Base-by-base conservation (phyloP, 2,797 vertebrate species). In the Luscinia megarhynchos region DNA sequence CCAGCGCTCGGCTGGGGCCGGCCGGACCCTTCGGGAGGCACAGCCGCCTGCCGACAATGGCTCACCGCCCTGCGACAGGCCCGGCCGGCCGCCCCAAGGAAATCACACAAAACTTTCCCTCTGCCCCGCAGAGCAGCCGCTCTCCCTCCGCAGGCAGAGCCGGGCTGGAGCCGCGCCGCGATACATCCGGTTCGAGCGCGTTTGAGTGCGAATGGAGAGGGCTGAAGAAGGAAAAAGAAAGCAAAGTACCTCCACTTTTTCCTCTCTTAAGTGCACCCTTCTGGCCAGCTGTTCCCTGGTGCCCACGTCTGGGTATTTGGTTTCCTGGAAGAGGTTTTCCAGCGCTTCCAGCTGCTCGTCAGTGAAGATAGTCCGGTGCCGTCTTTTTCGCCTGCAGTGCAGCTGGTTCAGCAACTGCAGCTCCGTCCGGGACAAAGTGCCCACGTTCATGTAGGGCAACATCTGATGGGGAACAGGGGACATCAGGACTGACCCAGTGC, bases 301-400 rank as follows among this genome's bases (percentile, higher is more conserved):
- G 53, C 99, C 99, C 79, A 99, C 99, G 83, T 99, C 99, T 29
- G 99, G 99, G 97, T 99, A 99, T 97, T 99, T 99, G 86, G 99
- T 99, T 97, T 99, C 99, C 93, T 99, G 99, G 96, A 99, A 99
- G 73, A 99, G 98, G 94, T 98, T 99, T 97, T 99, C 99, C 91
- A 99, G 97, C 14, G 99, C 99, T 97, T 99, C 99, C 45, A 99
- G 98, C 98, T 99, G 99, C 97, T 99, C 99, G 94, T 99, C 99
- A 3, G 99, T 99, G 97, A 99, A 99, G 97, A 99, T 99, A 67
- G 99, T 99, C 81, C 99, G 98, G 88, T 99, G 99, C 59, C 99
- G 97, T 78, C 99, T 98, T 98, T 99, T 99, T 89, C 99, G 96
- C 89, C 99, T 96, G 97, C 99, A 99, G 97, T 99, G 99, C 94